These are phyloP conservation scores for Melinaea marsaeus DNA, from an alignment of 2,888 invertebrate species.

Conservation along the genomic window DNA sequence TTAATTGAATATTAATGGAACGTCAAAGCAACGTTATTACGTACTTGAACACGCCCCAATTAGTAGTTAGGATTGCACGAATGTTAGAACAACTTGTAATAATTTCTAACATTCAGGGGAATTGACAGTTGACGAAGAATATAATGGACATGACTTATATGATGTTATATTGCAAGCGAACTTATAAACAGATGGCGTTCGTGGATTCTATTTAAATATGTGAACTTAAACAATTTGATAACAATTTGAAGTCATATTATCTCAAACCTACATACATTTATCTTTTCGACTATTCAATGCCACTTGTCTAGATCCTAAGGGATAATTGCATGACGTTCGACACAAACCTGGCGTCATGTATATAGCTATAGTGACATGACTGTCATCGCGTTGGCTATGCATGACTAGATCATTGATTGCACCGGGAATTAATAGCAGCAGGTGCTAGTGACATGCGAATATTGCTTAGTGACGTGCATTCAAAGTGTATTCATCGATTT, in stretches of 20 bases:
- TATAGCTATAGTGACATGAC: not conserved
- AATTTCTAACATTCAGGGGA: not conserved
- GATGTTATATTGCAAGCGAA: no score
- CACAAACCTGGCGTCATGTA: not conserved
- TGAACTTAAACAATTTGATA: not conserved
- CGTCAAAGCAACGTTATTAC: not conserved
- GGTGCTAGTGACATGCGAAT: constrained; percentile 10
- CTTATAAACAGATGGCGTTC: no score
- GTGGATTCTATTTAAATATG: no score
- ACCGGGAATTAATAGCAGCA: constrained; percentile 13
- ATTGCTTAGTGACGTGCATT: constrained; percentile 9
- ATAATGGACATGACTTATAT: no score
- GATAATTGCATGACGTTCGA: constrained; percentile 16
- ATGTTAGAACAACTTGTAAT: not conserved
- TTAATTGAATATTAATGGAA: not conserved
- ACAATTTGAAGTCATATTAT: not conserved
- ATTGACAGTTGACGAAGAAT: no score
- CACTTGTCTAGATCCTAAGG: not conserved
- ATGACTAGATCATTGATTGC: constrained; percentile 18
- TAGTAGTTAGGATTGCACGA: not conserved
- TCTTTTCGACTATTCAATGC: no score
- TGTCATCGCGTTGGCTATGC: constrained; percentile 10
- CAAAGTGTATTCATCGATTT: not conserved
- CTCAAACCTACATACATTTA: not conserved
- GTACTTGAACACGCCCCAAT: not conserved